Evolutionary conservation across 2,888 invertebrate genomes (phyloP).

Genomic region (Sesia apiformis): DNA sequence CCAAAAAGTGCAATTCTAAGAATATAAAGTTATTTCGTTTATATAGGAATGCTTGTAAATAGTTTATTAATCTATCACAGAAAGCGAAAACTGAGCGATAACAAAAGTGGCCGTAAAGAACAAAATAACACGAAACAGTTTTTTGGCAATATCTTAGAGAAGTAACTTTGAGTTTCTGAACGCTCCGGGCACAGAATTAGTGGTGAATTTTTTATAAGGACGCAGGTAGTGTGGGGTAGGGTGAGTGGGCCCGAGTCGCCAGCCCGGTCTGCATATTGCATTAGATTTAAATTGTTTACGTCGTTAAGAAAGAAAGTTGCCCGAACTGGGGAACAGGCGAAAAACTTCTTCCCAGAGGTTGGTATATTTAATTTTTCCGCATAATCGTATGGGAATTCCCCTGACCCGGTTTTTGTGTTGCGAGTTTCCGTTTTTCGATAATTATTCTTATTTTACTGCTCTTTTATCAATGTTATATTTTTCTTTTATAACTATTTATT

Average conservation of each 20-base stretch:
- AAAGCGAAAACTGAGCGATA: too few relatives aligned
- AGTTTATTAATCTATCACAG: too few relatives aligned
- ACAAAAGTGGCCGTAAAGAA: neutral
- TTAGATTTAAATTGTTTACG: conserved; percentile 73
- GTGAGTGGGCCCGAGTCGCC: conserved; percentile 30
- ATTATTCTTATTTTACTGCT: too few relatives aligned
- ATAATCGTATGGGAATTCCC: conserved; percentile 12
- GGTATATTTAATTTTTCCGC: conserved; percentile 34
- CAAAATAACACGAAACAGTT: conserved; percentile 1
- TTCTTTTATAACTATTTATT: too few relatives aligned
- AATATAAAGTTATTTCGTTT: too few relatives aligned
- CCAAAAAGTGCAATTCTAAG: too few relatives aligned
- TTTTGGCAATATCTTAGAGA: conserved; percentile 20
- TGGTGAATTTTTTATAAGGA: conserved; percentile 58
- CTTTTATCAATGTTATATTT: too few relatives aligned
- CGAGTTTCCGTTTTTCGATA: too few relatives aligned
- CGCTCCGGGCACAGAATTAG: conserved; percentile 29
- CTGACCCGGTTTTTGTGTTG: neutral
- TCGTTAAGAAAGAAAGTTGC: conserved; percentile 68
- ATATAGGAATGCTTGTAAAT: too few relatives aligned
- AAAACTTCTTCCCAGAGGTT: conserved; percentile 25
- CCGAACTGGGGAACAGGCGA: conserved; percentile 35
- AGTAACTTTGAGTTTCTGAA: conserved; percentile 21
- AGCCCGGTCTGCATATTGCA: conserved; percentile 62
- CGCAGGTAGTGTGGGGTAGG: conserved; percentile 34